Percentiles rank a stretch among this genome's conserved stretches.
Evolutionary conservation across 2,113 vertebrate genomes (phyloP).

Genomic region (Thalassoma bifasciatum): DNA sequence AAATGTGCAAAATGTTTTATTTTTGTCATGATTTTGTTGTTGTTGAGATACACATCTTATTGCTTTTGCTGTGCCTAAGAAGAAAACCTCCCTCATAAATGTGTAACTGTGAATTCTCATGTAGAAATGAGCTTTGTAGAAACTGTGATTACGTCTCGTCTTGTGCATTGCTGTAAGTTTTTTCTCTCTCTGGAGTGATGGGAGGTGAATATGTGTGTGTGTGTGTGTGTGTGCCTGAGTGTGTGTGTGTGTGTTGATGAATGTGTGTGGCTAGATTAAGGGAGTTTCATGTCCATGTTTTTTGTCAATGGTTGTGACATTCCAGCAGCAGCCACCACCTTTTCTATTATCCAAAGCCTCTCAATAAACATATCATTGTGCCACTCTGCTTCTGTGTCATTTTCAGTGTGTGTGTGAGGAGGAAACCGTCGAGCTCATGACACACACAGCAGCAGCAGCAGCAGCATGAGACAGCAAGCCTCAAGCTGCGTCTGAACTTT

Average conservation of each 20-base stretch:
- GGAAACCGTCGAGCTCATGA: conserved; percentile 59
- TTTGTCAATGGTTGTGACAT: conserved; percentile 78
- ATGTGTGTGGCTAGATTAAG: conserved; percentile 56
- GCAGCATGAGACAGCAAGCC: conserved; percentile 55
- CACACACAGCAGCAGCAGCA: not conserved
- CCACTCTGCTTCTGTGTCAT: conserved; percentile 56
- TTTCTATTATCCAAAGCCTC: conserved; percentile 83
- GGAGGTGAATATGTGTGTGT: not conserved
- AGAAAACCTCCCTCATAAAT: conserved; percentile 60
- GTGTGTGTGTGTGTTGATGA: too few relatives aligned
- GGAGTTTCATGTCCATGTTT: conserved; percentile 62
- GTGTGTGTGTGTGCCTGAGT: conserved; percentile 22
- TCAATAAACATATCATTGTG: conserved; percentile 86
- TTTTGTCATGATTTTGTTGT: conserved; percentile 56
- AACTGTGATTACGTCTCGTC: conserved; percentile 79
- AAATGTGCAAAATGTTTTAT: conserved; percentile 66
- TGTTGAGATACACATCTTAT: conserved; percentile 57
- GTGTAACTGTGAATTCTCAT: conserved; percentile 74
- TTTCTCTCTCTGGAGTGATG: conserved; percentile 49
- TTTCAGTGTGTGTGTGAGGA: conserved; percentile 39
- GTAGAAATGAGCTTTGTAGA: conserved; percentile 70
- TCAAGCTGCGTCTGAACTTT: conserved; percentile 71
- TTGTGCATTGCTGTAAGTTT: conserved; percentile 70
- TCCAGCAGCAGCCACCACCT: conserved; percentile 76
- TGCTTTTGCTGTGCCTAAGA: conserved; percentile 79